phyloP scores from a whole-genome alignment of 2,888 invertebrate genomes.

The Idaea aversata region DNA sequence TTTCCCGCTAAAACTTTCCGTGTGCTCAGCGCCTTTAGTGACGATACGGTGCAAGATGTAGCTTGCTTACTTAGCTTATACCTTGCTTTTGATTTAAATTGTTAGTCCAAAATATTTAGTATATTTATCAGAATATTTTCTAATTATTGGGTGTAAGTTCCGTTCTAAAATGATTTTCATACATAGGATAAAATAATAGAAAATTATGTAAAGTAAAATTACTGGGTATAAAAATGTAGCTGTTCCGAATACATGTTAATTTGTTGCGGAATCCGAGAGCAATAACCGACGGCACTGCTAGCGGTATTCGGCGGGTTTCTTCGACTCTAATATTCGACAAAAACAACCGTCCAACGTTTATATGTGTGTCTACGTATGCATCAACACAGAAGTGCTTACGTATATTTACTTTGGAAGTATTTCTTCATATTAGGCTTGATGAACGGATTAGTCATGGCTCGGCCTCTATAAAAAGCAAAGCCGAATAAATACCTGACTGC shows the following conservation, averaged over 20 bases:
- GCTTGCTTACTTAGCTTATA: background rate
- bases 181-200: slow-evolving; percentile 36
- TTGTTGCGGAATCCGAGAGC: slow-evolving; percentile 80
- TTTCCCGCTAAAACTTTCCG: too few relatives aligned
- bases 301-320: slow-evolving; percentile 77
- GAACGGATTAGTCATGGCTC: slow-evolving; percentile 63
- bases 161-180: slow-evolving; percentile 24
- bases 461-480: slow-evolving; percentile 28
- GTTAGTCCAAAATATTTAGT: background rate
- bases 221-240: slow-evolving; percentile 71
- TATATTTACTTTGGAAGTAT: slow-evolving; percentile 56
- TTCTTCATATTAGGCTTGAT: slow-evolving; percentile 67
- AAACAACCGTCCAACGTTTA: slow-evolving; percentile 54
- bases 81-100: background rate
- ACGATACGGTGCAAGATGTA: background rate
- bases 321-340: slow-evolving; percentile 73
- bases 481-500: background rate
- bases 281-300: slow-evolving; percentile 74
- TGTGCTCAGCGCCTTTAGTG: background rate
- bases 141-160: slow-evolving; percentile 24
- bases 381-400: slow-evolving; percentile 45
- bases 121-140: slow-evolving; percentile 15
- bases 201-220: slow-evolving; percentile 64
- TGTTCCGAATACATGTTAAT: slow-evolving; percentile 80
- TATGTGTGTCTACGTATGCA: slow-evolving; percentile 48